Conservation (phyloP, 2,113 vertebrate species). For the Balaenoptera acutorostrata region DNA sequence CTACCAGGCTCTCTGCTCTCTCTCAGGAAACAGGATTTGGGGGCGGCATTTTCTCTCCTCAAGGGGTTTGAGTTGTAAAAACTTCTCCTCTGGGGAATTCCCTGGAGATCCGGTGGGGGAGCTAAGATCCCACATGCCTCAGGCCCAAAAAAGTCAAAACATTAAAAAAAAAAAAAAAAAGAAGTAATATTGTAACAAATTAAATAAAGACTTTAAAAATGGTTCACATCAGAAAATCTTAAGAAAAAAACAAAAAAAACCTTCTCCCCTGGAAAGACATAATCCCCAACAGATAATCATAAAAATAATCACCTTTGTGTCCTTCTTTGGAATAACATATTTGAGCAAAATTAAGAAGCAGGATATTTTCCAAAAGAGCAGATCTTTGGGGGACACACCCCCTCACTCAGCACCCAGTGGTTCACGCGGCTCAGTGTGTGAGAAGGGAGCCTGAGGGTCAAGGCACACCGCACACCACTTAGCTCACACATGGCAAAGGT, state of each 20-base stretch:
- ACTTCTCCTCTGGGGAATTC: background rate
- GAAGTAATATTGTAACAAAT: no score
- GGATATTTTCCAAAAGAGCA: background rate
- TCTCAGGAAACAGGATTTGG: background rate
- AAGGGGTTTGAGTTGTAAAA: background rate
- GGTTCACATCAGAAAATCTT: no score
- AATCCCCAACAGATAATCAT: background rate
- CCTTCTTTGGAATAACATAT: background rate
- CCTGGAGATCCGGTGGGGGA: no score
- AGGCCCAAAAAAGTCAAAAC: no score
- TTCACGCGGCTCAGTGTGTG: fast-evolving
- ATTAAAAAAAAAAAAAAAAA: no score
- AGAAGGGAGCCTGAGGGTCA: fast-evolving
- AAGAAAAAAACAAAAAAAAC: no score
- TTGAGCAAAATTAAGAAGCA: background rate
- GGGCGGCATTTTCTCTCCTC: background rate
- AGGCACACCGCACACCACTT: fast-evolving
- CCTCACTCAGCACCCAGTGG: no score
- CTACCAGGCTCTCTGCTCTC: background rate
- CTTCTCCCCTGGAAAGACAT: background rate
- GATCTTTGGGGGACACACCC: background rate
- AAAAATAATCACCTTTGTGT: background rate
- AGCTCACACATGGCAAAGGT: no score
- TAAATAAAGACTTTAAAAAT: no score
- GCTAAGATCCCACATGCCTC: no score